phyloP scores from a whole-genome alignment of 2,888 invertebrate genomes.

The Phengaris arion region DNA sequence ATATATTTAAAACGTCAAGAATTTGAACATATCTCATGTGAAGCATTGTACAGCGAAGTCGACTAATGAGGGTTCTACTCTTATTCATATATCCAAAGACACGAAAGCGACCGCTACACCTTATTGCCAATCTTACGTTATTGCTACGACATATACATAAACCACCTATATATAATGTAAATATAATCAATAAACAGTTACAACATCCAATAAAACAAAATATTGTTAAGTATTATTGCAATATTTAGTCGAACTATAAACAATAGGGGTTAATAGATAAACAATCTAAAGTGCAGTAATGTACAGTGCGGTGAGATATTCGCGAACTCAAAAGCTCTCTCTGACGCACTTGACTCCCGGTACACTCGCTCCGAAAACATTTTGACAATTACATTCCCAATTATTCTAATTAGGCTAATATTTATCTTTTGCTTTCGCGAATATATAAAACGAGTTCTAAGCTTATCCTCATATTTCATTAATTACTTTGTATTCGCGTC shows the following conservation, averaged over 20 bases:
- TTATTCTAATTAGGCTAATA: constrained; percentile 27
- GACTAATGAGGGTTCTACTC: constrained; percentile 52
- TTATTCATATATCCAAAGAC: constrained; percentile 57
- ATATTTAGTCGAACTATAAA: constrained; percentile 57
- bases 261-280: constrained; percentile 56
- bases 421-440: constrained; percentile 30
- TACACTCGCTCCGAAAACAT: not conserved
- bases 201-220: constrained; percentile 75
- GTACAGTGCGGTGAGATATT: constrained; percentile 60
- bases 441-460: constrained; percentile 31
- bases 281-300: constrained; percentile 54
- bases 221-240: constrained; percentile 72
- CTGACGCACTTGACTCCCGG: not conserved
- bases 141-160: constrained; percentile 75
- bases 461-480: constrained; percentile 25
- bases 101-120: constrained; percentile 71
- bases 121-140: constrained; percentile 78
- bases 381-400: constrained; percentile 2
- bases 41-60: constrained; percentile 72
- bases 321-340: constrained; percentile 35
- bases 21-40: constrained; percentile 67
- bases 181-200: constrained; percentile 69
- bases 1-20: constrained; percentile 68
- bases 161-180: constrained; percentile 62
- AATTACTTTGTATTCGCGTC: constrained; percentile 31